Evolutionary conservation across 2,797 vertebrate species (phyloP).

Genomic region (Sebastes minor): DNA sequence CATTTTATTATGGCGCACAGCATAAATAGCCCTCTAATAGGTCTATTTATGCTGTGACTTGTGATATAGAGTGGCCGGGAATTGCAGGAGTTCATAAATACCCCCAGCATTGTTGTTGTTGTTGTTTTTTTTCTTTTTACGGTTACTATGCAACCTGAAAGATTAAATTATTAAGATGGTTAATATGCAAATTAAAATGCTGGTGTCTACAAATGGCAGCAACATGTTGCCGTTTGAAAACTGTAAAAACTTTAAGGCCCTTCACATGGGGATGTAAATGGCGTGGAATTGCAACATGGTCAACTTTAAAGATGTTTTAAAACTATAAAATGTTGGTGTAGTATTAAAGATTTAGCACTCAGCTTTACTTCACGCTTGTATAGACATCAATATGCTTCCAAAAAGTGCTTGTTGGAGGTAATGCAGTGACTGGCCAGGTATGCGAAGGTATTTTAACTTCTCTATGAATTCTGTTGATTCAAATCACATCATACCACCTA

Average conservation of each 20-base stretch:
- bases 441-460: not conserved
- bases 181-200: not conserved
- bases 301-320: not conserved
- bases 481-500: not conserved
- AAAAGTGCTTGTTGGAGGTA: not conserved
- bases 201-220: not conserved
- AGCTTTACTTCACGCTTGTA: not conserved
- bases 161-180: not conserved
- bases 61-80: not conserved
- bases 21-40: not conserved
- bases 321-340: not conserved
- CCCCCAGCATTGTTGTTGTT: not conserved
- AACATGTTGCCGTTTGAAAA: not conserved
- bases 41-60: not conserved
- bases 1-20: not conserved
- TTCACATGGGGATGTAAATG: no score
- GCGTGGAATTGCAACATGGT: not conserved
- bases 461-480: not conserved
- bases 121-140: not conserved
- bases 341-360: no score
- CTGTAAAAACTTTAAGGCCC: not conserved
- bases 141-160: not conserved
- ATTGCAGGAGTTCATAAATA: not conserved
- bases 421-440: not conserved
- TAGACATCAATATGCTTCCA: not conserved